Conservation (phyloP, 2,888 invertebrate species). For the Lomographa bimaculata region DNA sequence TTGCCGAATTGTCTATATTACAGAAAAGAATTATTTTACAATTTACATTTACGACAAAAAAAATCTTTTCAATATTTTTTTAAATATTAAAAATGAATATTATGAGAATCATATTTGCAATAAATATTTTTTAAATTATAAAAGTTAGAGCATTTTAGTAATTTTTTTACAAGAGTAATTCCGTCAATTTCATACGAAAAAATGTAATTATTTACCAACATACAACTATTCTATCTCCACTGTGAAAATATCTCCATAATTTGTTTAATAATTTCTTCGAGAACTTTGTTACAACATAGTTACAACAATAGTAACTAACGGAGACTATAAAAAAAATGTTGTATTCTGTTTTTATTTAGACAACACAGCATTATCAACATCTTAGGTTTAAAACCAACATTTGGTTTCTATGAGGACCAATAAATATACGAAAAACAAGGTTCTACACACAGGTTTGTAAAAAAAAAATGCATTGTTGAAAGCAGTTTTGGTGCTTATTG, state of each 20-base stretch:
- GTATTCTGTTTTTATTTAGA: no score
- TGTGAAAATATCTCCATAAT: slow-evolving; percentile 22
- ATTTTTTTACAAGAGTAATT: slow-evolving; percentile 2
- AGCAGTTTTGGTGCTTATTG: no score
- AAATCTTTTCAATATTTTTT: no score
- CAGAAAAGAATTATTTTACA: no score
- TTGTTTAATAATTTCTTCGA: slow-evolving; percentile 9
- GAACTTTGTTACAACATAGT: slow-evolving; percentile 6
- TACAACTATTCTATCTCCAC: slow-evolving; percentile 2
- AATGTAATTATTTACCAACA: background rate
- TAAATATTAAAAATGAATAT: no score
- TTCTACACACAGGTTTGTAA: slow-evolving; percentile 13
- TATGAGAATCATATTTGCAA: no score
- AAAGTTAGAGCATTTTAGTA: no score
- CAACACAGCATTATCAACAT: background rate
- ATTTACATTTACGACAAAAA: no score
- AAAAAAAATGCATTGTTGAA: no score
- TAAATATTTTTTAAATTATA: no score
- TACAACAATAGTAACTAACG: slow-evolving; percentile 9
- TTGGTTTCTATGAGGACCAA: slow-evolving; percentile 13
- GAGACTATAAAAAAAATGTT: background rate
- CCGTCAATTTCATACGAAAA: slow-evolving; percentile 12
- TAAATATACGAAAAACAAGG: slow-evolving; percentile 12
- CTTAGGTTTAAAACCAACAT: slow-evolving; percentile 12
- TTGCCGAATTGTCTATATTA: no score